phyloP scores from a whole-genome alignment of 2,888 invertebrate species.

The Orchesella flavescens region DNA sequence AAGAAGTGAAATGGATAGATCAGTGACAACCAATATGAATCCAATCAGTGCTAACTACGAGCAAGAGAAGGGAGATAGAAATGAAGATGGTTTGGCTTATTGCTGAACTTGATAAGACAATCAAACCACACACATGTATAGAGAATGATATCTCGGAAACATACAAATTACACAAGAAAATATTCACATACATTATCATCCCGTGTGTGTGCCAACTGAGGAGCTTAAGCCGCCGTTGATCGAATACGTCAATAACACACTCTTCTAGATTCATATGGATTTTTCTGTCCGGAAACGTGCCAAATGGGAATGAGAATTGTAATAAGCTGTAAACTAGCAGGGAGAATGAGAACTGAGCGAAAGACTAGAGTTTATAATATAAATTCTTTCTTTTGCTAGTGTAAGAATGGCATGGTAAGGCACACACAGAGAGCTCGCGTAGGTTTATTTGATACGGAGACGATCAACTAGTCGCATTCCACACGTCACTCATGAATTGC shows the following conservation, averaged over 20 bases:
- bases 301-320: conserved; percentile 63
- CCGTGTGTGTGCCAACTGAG: conserved; percentile 34
- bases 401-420: conserved; percentile 37
- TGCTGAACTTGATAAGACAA: conserved; percentile 44
- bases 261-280: conserved; percentile 23
- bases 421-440: conserved; percentile 45
- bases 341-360: conserved; percentile 6
- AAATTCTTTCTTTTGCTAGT: conserved; percentile 49
- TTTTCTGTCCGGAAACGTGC: conserved; percentile 64
- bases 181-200: conserved; percentile 56
- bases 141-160: neutral
- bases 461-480: conserved; percentile 68
- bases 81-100: neutral
- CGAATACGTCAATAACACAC: conserved; percentile 61
- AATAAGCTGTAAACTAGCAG: conserved; percentile 62
- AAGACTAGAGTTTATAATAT: conserved; percentile 31
- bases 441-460: conserved; percentile 59
- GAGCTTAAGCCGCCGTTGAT: conserved; percentile 56
- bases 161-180: conserved; percentile 52
- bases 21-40: conserved; percentile 52
- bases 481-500: conserved; percentile 68
- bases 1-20: conserved; percentile 20
- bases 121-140: conserved; percentile 40
- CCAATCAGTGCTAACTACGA: conserved; percentile 22
- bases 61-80: neutral